Conservation (phyloP, 2,797 vertebrate genomes). For the Rhinoraja longicauda region DNA sequence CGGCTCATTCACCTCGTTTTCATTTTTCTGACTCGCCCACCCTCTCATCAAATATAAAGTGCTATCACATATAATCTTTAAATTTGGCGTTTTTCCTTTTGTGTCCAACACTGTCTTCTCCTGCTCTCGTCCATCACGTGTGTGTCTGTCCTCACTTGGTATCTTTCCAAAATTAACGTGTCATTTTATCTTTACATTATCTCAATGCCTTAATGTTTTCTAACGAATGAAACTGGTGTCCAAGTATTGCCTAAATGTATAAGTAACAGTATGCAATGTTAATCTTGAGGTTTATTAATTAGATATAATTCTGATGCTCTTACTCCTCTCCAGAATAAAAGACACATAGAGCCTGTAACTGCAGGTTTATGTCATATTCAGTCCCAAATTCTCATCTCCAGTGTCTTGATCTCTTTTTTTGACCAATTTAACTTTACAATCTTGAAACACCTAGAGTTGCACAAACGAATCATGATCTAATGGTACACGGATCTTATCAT, state of each 20-base stretch:
- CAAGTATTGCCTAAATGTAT: background rate
- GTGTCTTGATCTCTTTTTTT: background rate
- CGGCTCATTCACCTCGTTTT: background rate
- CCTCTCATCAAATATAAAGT: background rate
- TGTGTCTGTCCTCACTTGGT: no score
- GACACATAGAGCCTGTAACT: background rate
- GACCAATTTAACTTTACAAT: background rate
- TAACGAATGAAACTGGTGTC: background rate
- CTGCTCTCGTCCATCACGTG: no score
- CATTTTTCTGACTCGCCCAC: background rate
- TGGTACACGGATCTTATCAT: background rate
- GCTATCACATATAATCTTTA: background rate
- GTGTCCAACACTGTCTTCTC: background rate
- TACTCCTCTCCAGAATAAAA: background rate
- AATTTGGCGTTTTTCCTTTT: background rate
- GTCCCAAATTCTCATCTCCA: no score
- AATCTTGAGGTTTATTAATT: background rate
- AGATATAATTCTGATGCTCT: background rate
- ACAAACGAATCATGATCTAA: background rate
- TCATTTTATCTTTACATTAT: background rate
- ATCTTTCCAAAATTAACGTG: background rate
- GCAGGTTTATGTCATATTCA: background rate
- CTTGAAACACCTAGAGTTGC: background rate
- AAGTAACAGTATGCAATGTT: background rate
- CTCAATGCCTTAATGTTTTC: background rate